A percentile compares a stretch with the other conserved stretches of the same genome.
Evolutionary conservation across 2,888 invertebrate genomes (phyloP).

Genomic region (Adela reaumurella): DNA sequence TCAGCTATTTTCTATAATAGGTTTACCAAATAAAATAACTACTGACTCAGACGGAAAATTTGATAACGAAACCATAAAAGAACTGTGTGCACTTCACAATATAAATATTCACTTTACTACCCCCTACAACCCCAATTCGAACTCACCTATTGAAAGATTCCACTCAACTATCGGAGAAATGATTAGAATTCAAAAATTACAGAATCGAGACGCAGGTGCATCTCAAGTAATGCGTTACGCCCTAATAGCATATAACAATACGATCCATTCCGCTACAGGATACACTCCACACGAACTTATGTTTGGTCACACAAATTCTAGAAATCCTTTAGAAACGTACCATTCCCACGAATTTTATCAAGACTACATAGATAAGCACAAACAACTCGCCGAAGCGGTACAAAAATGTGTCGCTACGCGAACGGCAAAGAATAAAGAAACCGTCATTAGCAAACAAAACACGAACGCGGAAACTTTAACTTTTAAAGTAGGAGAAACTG

Average conservation of each 20-base stretch:
- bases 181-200: slow-evolving; percentile 3
- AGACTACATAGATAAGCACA: neutral
- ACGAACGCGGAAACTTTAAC: neutral
- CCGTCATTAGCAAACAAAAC: neutral
- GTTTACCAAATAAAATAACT: slow-evolving; percentile 5
- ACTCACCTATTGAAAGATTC: slow-evolving; percentile 12
- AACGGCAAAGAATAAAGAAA: neutral
- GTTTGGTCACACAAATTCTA: neutral
- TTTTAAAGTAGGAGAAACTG: neutral
- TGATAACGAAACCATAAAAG: slow-evolving; percentile 10
- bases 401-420: neutral
- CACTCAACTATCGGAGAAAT: slow-evolving; percentile 13
- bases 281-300: neutral
- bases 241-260: slow-evolving; percentile 2
- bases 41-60: slow-evolving; percentile 9
- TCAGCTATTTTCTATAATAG: slow-evolving; percentile 4
- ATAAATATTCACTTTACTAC: slow-evolving; percentile 12
- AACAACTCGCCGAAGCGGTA: neutral
- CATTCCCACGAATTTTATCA: neutral
- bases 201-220: slow-evolving; percentile 4
- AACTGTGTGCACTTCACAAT: slow-evolving; percentile 10
- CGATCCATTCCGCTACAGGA: neutral
- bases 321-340: neutral
- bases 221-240: slow-evolving; percentile 4
- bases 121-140: slow-evolving; percentile 11